Evolutionary conservation across 2,888 invertebrate genomes (phyloP), one percentile per base, ranked within the genome.

Genomic region (Atherix ibis): DNA sequence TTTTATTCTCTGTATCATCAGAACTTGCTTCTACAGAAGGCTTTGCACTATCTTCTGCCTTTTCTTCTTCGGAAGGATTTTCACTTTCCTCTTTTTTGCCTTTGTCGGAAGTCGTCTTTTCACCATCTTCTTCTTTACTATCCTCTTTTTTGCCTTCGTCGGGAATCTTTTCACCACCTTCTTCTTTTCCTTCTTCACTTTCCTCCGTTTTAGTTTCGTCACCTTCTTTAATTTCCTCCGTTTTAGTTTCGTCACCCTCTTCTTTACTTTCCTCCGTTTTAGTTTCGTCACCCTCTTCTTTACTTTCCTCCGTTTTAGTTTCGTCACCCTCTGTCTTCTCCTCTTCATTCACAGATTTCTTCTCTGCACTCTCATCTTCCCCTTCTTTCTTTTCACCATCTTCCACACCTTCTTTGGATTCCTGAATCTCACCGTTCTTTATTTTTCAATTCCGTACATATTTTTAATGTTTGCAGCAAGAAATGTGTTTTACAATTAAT

Each of bases 221-320:
- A 6, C 2, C 31, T 25, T 36, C 38, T 41, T 45, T 46, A 27
- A 43, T 40, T 44, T 40, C 44, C 16, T 43, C 43, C 4, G 25
- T n/a, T 39, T 36, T 38, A 17, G 35, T 44, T 28, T 43, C 13
- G 15, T 31, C 25, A 22, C 16, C 13, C 19, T 16, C 36, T 16
- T 15, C 10, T 17, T 17, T 42, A 35, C 43, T 42, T 36, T 46
- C 39, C 18, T 40, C 32, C 38, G 38, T 36, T 38, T 40, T 45
- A 42, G 26, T 39, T 36, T 39, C 27, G 17, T 38, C 38, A 13
- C 40, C 40, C 26, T 45, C 44, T 31, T 45, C 39, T 34, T 42
- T 28, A 36, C 27, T 8, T 16, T 32, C 29, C 13, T 31, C 26
- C 32, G 30, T 22, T 15, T 18, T 22, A 18, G 19, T 22, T 4